A percentile compares a stretch with the other conserved stretches of the same genome.
phyloP scores from a whole-genome alignment of 2,797 vertebrate species.

The Scolopax rusticola region DNA sequence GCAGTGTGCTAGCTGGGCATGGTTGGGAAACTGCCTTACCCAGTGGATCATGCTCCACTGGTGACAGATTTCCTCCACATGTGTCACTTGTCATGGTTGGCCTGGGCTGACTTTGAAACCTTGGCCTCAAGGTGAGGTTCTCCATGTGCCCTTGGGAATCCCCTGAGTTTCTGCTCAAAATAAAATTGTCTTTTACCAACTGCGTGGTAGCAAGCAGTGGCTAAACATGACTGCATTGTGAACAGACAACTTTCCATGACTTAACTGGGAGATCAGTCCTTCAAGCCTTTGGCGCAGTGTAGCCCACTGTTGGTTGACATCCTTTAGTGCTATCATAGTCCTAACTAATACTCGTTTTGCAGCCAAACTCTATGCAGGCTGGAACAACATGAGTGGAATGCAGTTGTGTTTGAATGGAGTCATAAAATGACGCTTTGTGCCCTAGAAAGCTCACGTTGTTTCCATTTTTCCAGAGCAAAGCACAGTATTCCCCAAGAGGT shows the following conservation, averaged over 20 bases:
- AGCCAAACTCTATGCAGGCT: not conserved
- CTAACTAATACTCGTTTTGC: not conserved
- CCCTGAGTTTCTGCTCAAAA: not conserved
- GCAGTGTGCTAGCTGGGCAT: not conserved
- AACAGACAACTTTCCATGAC: not conserved
- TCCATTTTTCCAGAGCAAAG: not conserved
- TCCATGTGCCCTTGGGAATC: not conserved
- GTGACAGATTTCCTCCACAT: constrained; percentile 27
- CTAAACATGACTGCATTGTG: not conserved
- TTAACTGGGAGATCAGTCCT: not conserved
- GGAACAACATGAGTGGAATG: not conserved
- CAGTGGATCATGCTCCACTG: constrained; percentile 1
- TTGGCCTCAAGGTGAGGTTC: not conserved
- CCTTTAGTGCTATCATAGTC: not conserved
- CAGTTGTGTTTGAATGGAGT: not conserved
- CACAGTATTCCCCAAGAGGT: accelerated
- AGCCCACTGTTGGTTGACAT: not conserved
- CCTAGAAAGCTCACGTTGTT: not conserved
- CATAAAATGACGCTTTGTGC: accelerated
- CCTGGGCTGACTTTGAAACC: not conserved
- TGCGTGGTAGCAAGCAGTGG: not conserved
- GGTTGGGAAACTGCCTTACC: not conserved
- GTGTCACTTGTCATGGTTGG: not conserved
- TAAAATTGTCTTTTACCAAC: not conserved
- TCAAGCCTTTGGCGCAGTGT: not conserved